Evolutionary conservation across 2,113 vertebrate species (phyloP), one percentile per base, ranked within the genome.

Genomic region (Sakesphorus luctuosus): DNA sequence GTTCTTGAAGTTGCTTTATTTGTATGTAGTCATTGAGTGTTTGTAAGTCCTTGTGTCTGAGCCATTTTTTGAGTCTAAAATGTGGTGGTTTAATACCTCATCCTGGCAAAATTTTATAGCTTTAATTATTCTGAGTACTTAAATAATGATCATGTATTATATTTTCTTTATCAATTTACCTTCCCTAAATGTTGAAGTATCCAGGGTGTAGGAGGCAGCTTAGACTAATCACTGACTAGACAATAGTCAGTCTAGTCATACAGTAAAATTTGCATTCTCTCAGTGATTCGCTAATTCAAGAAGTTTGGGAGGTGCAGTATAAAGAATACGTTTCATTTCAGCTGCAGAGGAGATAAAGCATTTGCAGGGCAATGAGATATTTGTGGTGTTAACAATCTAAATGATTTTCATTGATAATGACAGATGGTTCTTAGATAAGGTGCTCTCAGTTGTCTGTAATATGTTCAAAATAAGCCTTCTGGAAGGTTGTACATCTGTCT

Each of bases 401-500:
- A 84, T 91, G 92, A 90, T 84, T 95, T 96, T 93, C 94, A 95
- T 92, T 77, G 83, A 78, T 71, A 69, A 94, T 88, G 97, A 84
- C 95, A 87, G 87, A 90, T 66, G 53, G 91, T 84, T 94, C 95
- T 85, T 88, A 68, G 96, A 89, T 96, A 97, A 97, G 93, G 85
- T 84, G 85, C 56, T 71, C 81, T 13, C 35, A 96, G 90, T 91
- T 1, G 1, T 78, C 36, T 52, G 65, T 91, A 74, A 89, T 93
- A 89, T 84, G 71, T 93, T 94, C 72, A 79, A 55, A 74, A 81
- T 69, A 92, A 94, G 91, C 95, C 90, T 95, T 96, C 84, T 82
- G 91, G 90, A 97, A 90, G 72, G 59, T 69, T 86, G 71, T 89
- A 96, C 93, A 89, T 97, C 94, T 96, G 93, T 95, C 84, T 94